These are phyloP conservation scores for Psettodes erumei DNA, from an alignment of 2,113 vertebrate genomes.

Conservation along the genomic window DNA sequence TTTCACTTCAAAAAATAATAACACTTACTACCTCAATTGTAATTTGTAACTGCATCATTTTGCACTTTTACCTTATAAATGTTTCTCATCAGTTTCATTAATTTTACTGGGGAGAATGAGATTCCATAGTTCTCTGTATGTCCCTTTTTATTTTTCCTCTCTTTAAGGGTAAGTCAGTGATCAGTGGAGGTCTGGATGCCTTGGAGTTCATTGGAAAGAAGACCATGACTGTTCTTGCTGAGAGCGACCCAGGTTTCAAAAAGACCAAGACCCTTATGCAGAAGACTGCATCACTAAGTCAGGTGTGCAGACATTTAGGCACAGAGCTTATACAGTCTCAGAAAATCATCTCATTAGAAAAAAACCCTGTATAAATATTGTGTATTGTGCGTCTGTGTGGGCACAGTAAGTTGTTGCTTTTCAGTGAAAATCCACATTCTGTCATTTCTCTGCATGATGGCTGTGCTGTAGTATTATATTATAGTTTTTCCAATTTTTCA, in stretches of 20 bases:
- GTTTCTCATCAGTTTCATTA: neutral
- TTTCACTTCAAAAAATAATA: no score
- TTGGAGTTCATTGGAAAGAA: slow-evolving; percentile 99
- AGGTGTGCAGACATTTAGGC: slow-evolving; percentile 79
- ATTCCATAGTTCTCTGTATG: neutral
- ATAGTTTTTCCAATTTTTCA: slow-evolving; percentile 70
- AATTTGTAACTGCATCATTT: neutral
- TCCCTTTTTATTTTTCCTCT: neutral
- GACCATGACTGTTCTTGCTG: slow-evolving; percentile 97
- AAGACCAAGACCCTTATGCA: slow-evolving; percentile 97
- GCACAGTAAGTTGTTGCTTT: slow-evolving; percentile 5
- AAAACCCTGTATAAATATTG: no score
- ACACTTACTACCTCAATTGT: no score
- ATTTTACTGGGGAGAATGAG: neutral
- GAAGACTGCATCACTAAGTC: slow-evolving; percentile 93
- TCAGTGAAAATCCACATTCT: neutral
- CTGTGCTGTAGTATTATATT: neutral
- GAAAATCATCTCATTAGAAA: neutral
- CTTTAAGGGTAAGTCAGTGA: slow-evolving; percentile 91
- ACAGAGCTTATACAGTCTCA: neutral
- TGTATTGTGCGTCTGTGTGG: neutral
- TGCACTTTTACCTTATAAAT: no score
- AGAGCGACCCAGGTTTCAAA: slow-evolving; percentile 96
- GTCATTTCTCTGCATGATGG: neutral
- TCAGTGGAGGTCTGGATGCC: slow-evolving; percentile 95